Evolutionary conservation across 2,113 vertebrate genomes (phyloP).

Genomic region (Caranx melampygus): DNA sequence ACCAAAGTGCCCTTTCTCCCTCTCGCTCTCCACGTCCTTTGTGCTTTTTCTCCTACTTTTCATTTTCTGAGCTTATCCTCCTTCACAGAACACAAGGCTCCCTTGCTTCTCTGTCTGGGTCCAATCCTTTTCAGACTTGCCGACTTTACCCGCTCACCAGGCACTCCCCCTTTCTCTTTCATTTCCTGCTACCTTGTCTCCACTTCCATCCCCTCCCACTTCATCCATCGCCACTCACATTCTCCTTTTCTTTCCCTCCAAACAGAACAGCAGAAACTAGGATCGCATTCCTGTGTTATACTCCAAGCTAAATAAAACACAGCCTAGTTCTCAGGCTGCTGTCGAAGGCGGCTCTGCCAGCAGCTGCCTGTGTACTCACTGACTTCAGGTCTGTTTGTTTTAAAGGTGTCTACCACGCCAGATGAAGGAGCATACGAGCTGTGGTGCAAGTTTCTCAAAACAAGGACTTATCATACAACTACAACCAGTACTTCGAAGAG

Average conservation of each 20-base stretch:
- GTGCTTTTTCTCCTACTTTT: conserved; percentile 33
- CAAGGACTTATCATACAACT: neutral
- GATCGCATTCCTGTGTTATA: neutral
- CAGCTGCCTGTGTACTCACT: conserved; percentile 13
- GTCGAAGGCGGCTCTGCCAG: neutral
- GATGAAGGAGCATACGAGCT: neutral
- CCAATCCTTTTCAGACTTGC: conserved; percentile 35
- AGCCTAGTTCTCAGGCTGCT: conserved; percentile 18
- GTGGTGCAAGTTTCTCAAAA: neutral
- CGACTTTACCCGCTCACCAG: conserved; percentile 20
- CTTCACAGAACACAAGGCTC: conserved; percentile 20
- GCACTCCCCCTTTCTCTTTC: conserved; percentile 56
- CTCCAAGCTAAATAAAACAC: conserved; percentile 23
- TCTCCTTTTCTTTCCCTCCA: neutral
- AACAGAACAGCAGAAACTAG: neutral
- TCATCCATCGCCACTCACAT: conserved; percentile 33
- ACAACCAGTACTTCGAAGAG: neutral
- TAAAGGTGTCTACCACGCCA: conserved; percentile 20
- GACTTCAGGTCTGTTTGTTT: conserved; percentile 27
- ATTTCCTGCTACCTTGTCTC: conserved; percentile 48
- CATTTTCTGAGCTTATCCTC: conserved; percentile 51
- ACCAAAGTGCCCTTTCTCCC: conserved; percentile 25
- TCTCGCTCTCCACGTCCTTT: conserved; percentile 19
- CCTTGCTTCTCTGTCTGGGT: conserved; percentile 11
- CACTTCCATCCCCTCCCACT: conserved; percentile 64